Conservation (phyloP, 2,797 vertebrate species). For the Bradypodion pumilum region DNA sequence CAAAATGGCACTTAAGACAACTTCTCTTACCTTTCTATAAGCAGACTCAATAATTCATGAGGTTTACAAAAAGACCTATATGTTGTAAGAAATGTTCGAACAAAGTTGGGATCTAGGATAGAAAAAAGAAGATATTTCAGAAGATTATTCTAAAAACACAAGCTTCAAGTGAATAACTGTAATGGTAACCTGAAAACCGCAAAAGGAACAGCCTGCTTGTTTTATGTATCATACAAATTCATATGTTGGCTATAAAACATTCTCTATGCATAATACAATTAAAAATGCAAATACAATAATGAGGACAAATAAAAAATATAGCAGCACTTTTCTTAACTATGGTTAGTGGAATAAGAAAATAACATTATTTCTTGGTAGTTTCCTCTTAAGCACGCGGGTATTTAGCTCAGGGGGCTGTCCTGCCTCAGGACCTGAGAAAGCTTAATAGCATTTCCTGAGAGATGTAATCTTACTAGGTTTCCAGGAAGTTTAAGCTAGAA, state of each 20-base stretch:
- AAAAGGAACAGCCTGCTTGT: background rate
- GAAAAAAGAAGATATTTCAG: conserved; percentile 62
- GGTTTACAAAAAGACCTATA: conserved; percentile 97
- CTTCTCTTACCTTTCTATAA: conserved; percentile 90
- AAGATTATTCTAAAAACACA: conserved; percentile 33
- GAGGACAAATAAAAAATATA: no score
- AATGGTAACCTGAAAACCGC: background rate
- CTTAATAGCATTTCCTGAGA: background rate
- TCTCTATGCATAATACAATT: no score
- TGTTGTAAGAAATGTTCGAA: conserved; percentile 96
- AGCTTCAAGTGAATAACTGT: conserved; percentile 16
- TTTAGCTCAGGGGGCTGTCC: background rate
- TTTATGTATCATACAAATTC: no score
- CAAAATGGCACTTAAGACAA: conserved; percentile 14
- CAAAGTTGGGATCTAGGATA: conserved; percentile 94
- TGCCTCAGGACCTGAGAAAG: background rate
- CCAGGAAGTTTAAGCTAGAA: background rate
- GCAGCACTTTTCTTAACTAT: no score
- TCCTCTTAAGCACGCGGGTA: background rate
- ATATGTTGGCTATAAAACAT: no score
- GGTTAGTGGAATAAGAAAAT: background rate
- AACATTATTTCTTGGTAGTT: background rate
- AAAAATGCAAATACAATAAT: no score
- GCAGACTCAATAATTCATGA: conserved; percentile 92
- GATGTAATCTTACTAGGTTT: background rate